These are phyloP conservation scores for Parthenolecanium corni DNA, from an alignment of 2,888 invertebrate genomes.

Conservation along the genomic window DNA sequence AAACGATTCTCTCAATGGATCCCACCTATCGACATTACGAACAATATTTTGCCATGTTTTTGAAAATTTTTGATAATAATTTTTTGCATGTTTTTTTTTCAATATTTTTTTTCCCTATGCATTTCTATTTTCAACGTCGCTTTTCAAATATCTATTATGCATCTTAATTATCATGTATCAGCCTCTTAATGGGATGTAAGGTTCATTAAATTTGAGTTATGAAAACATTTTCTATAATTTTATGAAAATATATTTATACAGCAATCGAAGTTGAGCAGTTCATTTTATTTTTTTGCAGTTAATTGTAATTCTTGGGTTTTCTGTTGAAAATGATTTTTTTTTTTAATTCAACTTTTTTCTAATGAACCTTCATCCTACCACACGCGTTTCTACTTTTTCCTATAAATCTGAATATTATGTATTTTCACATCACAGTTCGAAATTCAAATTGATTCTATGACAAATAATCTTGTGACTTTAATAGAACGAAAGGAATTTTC, in stretches of 20 bases:
- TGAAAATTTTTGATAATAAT: background rate
- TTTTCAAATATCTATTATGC: background rate
- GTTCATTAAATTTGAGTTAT: background rate
- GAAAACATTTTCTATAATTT: background rate
- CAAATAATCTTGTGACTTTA: no score
- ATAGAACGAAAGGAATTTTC: no score
- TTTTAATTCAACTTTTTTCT: background rate
- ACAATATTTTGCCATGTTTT: background rate
- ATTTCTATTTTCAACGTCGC: background rate
- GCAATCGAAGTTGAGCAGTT: background rate
- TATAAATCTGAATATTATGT: background rate
- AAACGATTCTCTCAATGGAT: no score
- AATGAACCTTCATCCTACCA: background rate
- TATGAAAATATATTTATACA: background rate
- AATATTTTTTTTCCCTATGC: background rate
- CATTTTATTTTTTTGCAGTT: background rate
- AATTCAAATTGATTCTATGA: background rate
- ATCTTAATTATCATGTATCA: background rate
- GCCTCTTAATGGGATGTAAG: no score
- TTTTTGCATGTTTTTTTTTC: background rate
- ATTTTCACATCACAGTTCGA: background rate
- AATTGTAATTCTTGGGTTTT: background rate
- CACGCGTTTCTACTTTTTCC: background rate
- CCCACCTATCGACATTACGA: no score
- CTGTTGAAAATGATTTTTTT: background rate